Evolutionary conservation across 1,140 invertebrate genomes (phyloP), one percentile per base, ranked within the genome.

Genomic region (Drosophila setifemur): DNA sequence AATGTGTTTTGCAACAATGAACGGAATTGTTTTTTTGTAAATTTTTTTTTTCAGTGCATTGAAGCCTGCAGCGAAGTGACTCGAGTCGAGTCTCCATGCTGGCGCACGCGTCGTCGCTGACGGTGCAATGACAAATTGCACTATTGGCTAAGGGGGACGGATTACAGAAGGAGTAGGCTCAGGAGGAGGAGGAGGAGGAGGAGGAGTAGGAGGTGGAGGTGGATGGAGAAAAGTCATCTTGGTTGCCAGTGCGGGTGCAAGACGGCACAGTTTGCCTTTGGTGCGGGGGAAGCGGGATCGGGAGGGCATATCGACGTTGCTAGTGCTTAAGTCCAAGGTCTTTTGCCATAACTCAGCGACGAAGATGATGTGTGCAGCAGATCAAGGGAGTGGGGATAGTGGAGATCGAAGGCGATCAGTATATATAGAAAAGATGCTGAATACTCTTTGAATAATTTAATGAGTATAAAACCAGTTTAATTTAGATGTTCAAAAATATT

Each of bases 101-200:
- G 79, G 79, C 79, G 79, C 75, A 79, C 74, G 79, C 81, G 66
- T 83, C 79, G 53, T 48, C 58, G 74, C 69, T 83, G 78, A 85
- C 74, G 79, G 58, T 50, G 70, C 79, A 75, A 52, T 86, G 79
- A 83, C 79, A 83, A 83, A 83, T 83, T 83, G 79, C 79, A 54
- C 57, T 37, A 52, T 61, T 42, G 43, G 35, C 25, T 31, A 14
- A 43, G n/a, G n/a, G 12, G 14, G 33, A 14, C 12, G 14, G 14
- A 5, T 11, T 5, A 4, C 31, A n/a, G 29, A n/a, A n/a, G n/a
- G 12, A 6, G 31, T 12, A 11, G 11, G 11, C 11, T 29, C 31
- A 33, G 31, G 12, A 1, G 39, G 16, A 23, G 14, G 18, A 4
- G 47, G 18, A 12, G 28, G 31, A 9, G 21, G 37, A 7, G 11